phyloP scores from a whole-genome alignment of 2,888 invertebrate species.

The Drosophila falleni region DNA sequence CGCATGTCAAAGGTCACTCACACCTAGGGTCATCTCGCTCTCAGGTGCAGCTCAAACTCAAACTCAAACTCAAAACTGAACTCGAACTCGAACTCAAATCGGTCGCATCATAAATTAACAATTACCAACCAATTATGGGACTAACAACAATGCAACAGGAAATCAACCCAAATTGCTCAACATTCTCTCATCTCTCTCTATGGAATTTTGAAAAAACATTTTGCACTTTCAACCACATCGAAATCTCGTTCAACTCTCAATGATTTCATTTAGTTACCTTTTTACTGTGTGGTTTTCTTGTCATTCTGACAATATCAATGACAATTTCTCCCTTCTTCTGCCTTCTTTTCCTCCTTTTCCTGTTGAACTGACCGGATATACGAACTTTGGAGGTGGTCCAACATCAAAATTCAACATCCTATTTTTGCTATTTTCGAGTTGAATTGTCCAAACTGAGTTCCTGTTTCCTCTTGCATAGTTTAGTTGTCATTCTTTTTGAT shows the following conservation, averaged over 20 bases:
- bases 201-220: constrained; percentile 1
- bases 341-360: neutral
- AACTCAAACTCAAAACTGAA: too few relatives aligned
- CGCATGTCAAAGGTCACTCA: constrained; percentile 75
- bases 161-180: constrained; percentile 11
- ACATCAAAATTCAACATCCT: neutral
- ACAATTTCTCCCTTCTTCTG: constrained; percentile 12
- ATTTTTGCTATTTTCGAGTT: too few relatives aligned
- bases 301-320: neutral
- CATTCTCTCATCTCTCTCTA: neutral
- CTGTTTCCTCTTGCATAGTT: constrained; percentile 8
- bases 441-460: constrained; percentile 11
- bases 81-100: neutral
- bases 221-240: neutral
- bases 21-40: constrained; percentile 45
- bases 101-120: constrained; percentile 69
- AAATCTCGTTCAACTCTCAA: constrained; percentile 6
- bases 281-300: neutral
- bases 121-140: constrained; percentile 73
- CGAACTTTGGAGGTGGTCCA: constrained; percentile 10
- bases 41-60: constrained; percentile 34
- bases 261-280: neutral
- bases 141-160: constrained; percentile 53
- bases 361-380: constrained; percentile 7
- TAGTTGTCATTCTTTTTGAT: constrained; percentile 1